A percentile compares a stretch with the other conserved stretches of the same genome.
Conservation (phyloP, 2,113 vertebrate genomes). For the Mormoops blainvillei region DNA sequence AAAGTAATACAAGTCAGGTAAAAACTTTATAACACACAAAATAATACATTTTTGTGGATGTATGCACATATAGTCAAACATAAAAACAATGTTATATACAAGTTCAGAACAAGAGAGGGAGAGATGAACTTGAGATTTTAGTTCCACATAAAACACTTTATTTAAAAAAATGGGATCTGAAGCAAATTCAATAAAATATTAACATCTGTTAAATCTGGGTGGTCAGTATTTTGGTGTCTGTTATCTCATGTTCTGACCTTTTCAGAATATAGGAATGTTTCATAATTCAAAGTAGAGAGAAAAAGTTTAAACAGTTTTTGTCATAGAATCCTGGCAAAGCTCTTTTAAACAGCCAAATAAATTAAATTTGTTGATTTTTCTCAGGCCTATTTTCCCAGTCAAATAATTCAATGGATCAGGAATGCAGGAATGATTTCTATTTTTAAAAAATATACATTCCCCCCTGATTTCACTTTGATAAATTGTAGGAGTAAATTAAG, state of each 20-base stretch:
- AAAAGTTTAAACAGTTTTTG: constrained; percentile 37
- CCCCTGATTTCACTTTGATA: constrained; percentile 47
- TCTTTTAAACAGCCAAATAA: constrained; percentile 46
- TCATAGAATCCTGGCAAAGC: constrained; percentile 56
- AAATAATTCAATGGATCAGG: constrained; percentile 53
- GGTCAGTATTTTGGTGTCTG: constrained; percentile 56
- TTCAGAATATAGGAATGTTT: constrained; percentile 46
- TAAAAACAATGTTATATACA: background rate
- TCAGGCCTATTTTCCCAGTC: constrained; percentile 53
- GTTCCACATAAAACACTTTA: background rate
- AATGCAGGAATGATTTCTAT: constrained; percentile 37
- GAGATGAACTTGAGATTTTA: background rate
- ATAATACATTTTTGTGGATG: background rate
- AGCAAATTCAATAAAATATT: constrained; percentile 45
- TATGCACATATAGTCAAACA: background rate
- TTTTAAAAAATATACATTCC: constrained; percentile 37
- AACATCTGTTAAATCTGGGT: constrained; percentile 71
- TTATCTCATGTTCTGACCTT: constrained; percentile 58
- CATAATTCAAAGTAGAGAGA: constrained; percentile 40
- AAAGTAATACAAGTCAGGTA: background rate
- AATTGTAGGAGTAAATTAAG: constrained; percentile 38
- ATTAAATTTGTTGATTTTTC: constrained; percentile 59
- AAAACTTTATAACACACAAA: background rate
- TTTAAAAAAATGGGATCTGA: constrained; percentile 37
- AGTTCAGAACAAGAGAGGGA: background rate